These are phyloP conservation scores for Idaea straminata DNA, from an alignment of 2,888 invertebrate genomes.

Conservation along the genomic window DNA sequence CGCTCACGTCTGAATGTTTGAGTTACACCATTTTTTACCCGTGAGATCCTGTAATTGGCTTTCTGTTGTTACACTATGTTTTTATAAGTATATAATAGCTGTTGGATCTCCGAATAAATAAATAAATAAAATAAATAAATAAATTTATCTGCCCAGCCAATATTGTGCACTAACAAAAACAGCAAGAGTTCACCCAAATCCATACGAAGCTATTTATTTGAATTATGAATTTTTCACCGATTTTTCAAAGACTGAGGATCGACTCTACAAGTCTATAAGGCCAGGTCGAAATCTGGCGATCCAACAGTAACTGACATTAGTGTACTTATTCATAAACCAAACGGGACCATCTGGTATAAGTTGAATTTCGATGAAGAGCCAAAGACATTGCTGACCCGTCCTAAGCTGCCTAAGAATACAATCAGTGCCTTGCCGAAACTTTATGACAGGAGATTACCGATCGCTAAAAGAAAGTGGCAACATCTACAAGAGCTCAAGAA, in stretches of 20 bases:
- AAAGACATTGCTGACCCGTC: background rate
- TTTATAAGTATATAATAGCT: no score
- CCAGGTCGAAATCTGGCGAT: background rate
- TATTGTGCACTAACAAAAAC: slow-evolving; percentile 4
- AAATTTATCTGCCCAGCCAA: slow-evolving; percentile 19
- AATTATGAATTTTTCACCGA: background rate
- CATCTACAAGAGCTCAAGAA: slow-evolving; percentile 20
- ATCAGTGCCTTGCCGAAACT: slow-evolving; percentile 2
- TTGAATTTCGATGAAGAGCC: background rate
- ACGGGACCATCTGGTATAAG: background rate
- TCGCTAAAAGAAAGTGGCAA: slow-evolving; percentile 17
- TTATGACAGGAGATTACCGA: slow-evolving; percentile 7
- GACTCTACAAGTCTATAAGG: background rate
- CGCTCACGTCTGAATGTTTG: no score
- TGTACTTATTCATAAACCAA: no score
- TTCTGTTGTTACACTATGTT: no score
- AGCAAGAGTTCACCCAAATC: background rate
- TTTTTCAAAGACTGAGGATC: background rate
- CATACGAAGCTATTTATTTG: background rate
- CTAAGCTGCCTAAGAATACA: background rate
- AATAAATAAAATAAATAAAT: no score
- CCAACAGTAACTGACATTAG: background rate
- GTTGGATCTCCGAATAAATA: no score
- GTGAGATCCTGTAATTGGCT: no score
- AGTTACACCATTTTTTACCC: no score